Evolutionary conservation across 2,888 invertebrate species (phyloP).

Genomic region (Lobophora halterata): DNA sequence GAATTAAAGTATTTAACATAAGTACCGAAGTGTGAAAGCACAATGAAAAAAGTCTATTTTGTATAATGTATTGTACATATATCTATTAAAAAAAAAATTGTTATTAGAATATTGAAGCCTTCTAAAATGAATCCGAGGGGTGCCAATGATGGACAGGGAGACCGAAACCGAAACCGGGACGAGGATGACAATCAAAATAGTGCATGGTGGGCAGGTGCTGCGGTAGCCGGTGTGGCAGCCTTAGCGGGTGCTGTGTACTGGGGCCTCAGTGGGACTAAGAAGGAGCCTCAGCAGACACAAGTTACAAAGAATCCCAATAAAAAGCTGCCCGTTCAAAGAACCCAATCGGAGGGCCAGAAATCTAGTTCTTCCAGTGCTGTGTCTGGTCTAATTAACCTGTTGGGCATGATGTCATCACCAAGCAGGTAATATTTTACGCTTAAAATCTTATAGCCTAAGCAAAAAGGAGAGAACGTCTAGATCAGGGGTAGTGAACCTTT

Average conservation of each 20-base stretch:
- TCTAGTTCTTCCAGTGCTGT: constrained; percentile 3
- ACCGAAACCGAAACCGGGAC: background rate
- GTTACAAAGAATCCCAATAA: too few relatives aligned
- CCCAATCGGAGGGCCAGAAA: too few relatives aligned
- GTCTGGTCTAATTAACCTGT: constrained; percentile 6
- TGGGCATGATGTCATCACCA: constrained; percentile 8
- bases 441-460: too few relatives aligned
- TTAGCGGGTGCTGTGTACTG: constrained; percentile 28
- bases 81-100: too few relatives aligned
- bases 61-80: too few relatives aligned
- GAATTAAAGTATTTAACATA: too few relatives aligned
- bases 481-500: too few relatives aligned
- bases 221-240: constrained; percentile 22
- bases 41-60: too few relatives aligned
- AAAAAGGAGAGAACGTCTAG: too few relatives aligned
- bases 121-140: constrained; percentile 13
- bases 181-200: constrained; percentile 1
- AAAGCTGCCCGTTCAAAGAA: too few relatives aligned
- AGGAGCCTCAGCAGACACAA: too few relatives aligned
- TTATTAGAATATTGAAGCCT: background rate
- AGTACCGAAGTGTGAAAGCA: too few relatives aligned
- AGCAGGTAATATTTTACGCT: constrained; percentile 7
- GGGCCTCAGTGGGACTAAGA: constrained; percentile 12
- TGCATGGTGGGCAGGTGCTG: constrained; percentile 5
- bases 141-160: constrained; percentile 5